Evolutionary conservation across 2,113 vertebrate genomes (phyloP).

Genomic region (Todiramphus chloris): DNA sequence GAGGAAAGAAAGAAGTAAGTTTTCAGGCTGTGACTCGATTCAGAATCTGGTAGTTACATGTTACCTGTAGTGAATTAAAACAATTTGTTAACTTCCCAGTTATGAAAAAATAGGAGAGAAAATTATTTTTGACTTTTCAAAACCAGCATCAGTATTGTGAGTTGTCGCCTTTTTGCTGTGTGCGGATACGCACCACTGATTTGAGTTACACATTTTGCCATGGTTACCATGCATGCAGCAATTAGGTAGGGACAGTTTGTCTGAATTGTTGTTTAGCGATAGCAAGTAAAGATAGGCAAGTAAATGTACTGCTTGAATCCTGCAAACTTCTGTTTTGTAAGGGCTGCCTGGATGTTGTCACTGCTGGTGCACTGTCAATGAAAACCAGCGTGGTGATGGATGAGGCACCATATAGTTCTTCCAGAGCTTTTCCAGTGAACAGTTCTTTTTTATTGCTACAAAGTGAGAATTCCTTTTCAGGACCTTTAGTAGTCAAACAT

Average conservation of each 20-base stretch:
- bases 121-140: slow-evolving; percentile 57
- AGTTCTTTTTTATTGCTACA: not conserved
- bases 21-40: slow-evolving; percentile 75
- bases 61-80: slow-evolving; percentile 65
- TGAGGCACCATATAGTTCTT: not conserved
- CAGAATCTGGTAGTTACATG: slow-evolving; percentile 69
- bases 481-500: not conserved
- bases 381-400: not conserved
- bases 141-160: slow-evolving; percentile 33
- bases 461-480: not conserved
- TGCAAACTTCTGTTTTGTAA: not conserved
- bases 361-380: not conserved
- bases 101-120: slow-evolving; percentile 70
- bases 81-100: slow-evolving; percentile 27
- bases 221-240: not conserved
- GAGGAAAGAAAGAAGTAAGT: slow-evolving; percentile 91
- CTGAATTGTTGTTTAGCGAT: not conserved
- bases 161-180: slow-evolving; percentile 65
- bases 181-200: slow-evolving; percentile 40
- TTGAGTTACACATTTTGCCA: slow-evolving; percentile 46
- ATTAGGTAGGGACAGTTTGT: not conserved
- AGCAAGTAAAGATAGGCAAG: not conserved
- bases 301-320: not conserved
- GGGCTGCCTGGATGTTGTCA: not conserved
- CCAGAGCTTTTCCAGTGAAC: not conserved